Percentiles rank a stretch among this genome's conserved stretches.
Evolutionary conservation across 1,140 invertebrate species (phyloP).

Genomic region (Zaprionus nigranus): DNA sequence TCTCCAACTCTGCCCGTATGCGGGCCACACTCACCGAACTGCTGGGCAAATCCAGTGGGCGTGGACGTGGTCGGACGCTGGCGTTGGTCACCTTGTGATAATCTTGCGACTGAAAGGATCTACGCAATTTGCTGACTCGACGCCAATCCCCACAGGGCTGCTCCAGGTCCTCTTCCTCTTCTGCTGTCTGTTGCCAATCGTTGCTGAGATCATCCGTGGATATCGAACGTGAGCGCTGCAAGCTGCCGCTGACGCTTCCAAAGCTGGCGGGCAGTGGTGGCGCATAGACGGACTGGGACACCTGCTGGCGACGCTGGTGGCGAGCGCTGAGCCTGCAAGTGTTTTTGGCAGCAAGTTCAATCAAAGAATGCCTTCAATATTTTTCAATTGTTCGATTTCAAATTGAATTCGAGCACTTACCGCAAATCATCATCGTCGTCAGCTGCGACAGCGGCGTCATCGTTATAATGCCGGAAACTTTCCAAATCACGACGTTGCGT

Average conservation of each 20-base stretch:
- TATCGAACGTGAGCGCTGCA: conserved; percentile 80
- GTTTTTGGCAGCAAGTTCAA: conserved; percentile 37
- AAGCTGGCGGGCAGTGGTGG: conserved; percentile 47
- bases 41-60: conserved; percentile 86
- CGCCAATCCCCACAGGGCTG: conserved; percentile 85
- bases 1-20: conserved; percentile 86
- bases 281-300: conserved; percentile 73
- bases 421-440: conserved; percentile 72
- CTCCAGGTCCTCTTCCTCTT: conserved; percentile 49
- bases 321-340: conserved; percentile 71
- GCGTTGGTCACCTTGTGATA: conserved; percentile 50
- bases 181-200: conserved; percentile 58
- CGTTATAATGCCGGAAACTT: conserved; percentile 84
- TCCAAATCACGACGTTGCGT: conserved; percentile 83
- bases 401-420: conserved; percentile 66
- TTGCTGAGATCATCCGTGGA: conserved; percentile 83
- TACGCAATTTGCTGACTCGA: conserved; percentile 86
- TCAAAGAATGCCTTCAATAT: conserved; percentile 59
- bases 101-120: conserved; percentile 87
- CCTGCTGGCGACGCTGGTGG: conserved; percentile 79
- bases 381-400: conserved; percentile 34
- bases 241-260: conserved; percentile 11
- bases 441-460: conserved; percentile 48
- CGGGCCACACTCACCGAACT: conserved; percentile 85
- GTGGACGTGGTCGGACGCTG: conserved; percentile 46